phyloP scores from a whole-genome alignment of 2,113 vertebrate species.

The Thinocorus orbignyianus region DNA sequence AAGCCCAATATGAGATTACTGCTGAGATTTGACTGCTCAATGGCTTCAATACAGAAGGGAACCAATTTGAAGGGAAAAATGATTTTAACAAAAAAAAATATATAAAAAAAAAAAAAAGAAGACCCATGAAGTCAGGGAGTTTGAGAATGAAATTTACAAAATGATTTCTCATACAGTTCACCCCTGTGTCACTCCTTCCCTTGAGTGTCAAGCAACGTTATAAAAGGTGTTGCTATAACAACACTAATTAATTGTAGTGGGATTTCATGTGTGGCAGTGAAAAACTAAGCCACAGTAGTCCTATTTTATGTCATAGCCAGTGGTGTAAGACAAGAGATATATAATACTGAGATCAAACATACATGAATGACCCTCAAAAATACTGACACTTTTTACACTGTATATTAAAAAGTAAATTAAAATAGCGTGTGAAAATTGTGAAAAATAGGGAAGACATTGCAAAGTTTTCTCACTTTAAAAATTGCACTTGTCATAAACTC shows the following conservation, averaged over 20 bases:
- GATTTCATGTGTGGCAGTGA: constrained; percentile 50
- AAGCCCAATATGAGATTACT: constrained; percentile 10
- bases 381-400: background rate
- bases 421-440: background rate
- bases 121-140: background rate
- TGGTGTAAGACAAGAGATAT: constrained; percentile 22
- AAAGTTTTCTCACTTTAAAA: background rate
- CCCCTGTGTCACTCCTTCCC: background rate
- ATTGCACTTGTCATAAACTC: background rate
- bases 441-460: background rate
- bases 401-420: background rate
- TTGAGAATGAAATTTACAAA: constrained; percentile 30
- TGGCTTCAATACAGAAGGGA: background rate
- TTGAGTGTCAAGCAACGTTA: constrained; percentile 37
- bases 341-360: background rate
- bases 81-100: background rate
- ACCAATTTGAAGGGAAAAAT: background rate
- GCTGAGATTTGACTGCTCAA: constrained; percentile 19
- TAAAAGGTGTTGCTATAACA: constrained; percentile 69
- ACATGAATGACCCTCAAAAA: background rate
- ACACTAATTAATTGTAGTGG: constrained; percentile 70
- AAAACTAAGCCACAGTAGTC: constrained; percentile 21
- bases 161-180: constrained; percentile 23
- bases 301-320: constrained; percentile 21
- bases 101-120: too few relatives aligned